Evolutionary conservation across 1,140 invertebrate genomes (phyloP).

Genomic region (Limonius californicus): DNA sequence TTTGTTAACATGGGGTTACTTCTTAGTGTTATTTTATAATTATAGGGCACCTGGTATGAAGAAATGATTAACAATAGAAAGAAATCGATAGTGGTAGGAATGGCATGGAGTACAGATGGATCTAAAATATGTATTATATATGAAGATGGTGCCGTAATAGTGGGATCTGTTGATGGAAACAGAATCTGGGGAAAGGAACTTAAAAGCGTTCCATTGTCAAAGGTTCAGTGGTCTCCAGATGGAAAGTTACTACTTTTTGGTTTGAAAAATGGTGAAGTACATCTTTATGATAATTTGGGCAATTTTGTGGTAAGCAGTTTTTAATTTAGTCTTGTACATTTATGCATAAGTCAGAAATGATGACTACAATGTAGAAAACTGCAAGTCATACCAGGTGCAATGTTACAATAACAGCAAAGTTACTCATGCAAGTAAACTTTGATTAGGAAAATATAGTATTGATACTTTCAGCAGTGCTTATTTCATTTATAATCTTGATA

Average conservation of each 20-base stretch:
- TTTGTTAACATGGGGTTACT: background rate
- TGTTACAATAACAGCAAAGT: too few relatives aligned
- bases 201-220: constrained; percentile 70
- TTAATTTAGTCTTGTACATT: background rate
- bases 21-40: constrained; percentile 1
- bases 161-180: constrained; percentile 94
- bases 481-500: too few relatives aligned
- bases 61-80: constrained; percentile 99
- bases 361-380: too few relatives aligned
- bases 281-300: constrained; percentile 92
- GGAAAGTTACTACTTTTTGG: constrained; percentile 87
- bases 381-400: too few relatives aligned
- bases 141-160: constrained; percentile 83
- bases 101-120: constrained; percentile 96
- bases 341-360: too few relatives aligned
- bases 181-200: constrained; percentile 97
- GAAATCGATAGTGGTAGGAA: constrained; percentile 91
- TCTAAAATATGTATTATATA: constrained; percentile 98
- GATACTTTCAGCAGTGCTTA: too few relatives aligned
- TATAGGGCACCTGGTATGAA: constrained; percentile 91
- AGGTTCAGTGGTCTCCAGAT: constrained; percentile 95
- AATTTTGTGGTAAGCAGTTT: constrained; percentile 56
- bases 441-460: too few relatives aligned
- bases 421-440: too few relatives aligned
- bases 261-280: constrained; percentile 85